Conservation (phyloP, 2,888 invertebrate species). For the Chrysolina oricalcia region DNA sequence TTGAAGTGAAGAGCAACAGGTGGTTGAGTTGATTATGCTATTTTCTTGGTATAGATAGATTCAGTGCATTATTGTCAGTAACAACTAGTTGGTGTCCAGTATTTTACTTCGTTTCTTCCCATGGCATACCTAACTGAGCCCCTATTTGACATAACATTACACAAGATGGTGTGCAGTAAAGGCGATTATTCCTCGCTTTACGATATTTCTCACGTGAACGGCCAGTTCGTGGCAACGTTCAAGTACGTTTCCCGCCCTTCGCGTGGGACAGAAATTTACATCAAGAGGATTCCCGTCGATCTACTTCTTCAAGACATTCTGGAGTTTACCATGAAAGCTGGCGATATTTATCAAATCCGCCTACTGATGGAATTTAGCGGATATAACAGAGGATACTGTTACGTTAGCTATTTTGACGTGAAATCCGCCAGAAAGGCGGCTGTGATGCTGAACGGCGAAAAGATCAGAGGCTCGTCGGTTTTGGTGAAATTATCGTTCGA, state of each 20-base stretch:
- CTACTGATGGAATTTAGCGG: conserved; percentile 88
- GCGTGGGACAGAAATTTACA: conserved; percentile 83
- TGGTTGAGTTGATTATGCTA: too few species aligned
- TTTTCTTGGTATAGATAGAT: too few species aligned
- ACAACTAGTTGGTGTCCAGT: conserved; percentile 1
- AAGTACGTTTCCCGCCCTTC: conserved; percentile 66
- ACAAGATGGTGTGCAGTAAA: conserved; percentile 46
- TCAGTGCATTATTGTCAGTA: neutral
- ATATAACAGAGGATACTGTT: conserved; percentile 81
- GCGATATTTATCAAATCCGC: conserved; percentile 82
- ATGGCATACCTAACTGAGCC: conserved; percentile 23
- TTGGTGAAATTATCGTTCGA: conserved; percentile 85
- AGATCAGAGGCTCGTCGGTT: conserved; percentile 78
- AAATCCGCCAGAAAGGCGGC: conserved; percentile 79
- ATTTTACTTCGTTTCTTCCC: neutral
- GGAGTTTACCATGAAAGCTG: conserved; percentile 78
- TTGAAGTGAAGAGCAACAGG: too few species aligned
- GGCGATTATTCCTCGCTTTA: conserved; percentile 43
- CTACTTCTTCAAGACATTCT: conserved; percentile 84
- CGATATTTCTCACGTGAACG: conserved; percentile 70
- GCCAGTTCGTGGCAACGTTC: conserved; percentile 73
- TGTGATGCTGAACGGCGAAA: conserved; percentile 77
- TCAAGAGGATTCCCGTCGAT: conserved; percentile 84
- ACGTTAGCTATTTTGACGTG: conserved; percentile 77
- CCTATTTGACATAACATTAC: conserved; percentile 39